phyloP scores from a whole-genome alignment of 1,140 invertebrate genomes.

The Psix sp. region DNA sequence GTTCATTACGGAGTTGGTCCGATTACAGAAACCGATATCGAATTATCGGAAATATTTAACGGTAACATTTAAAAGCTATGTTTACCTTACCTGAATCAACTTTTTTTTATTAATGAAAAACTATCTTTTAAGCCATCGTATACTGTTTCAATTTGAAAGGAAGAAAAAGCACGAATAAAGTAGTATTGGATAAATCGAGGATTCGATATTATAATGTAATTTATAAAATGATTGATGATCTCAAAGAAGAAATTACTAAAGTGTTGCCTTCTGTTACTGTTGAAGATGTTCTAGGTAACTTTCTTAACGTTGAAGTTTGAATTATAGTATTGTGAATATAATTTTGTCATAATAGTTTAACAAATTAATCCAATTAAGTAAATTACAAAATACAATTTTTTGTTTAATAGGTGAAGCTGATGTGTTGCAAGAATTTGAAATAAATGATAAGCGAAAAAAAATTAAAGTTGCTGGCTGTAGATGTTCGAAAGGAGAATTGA shows the following conservation, averaged over 20 bases:
- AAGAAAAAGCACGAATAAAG: constrained; percentile 67
- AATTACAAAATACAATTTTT: constrained; percentile 17
- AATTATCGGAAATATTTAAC: constrained; percentile 90
- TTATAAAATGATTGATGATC: constrained; percentile 92
- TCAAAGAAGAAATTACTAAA: constrained; percentile 88
- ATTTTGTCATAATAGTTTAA: too few relatives aligned
- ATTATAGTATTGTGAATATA: too few relatives aligned
- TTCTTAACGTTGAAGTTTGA: too few relatives aligned
- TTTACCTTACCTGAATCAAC: too few relatives aligned
- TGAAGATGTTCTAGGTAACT: constrained; percentile 88
- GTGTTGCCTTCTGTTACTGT: constrained; percentile 83
- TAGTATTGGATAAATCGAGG: constrained; percentile 74
- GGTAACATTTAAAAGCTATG: too few relatives aligned
- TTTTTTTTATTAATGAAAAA: constrained; percentile 13
- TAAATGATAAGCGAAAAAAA: constrained; percentile 89
- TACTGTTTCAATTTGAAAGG: constrained; percentile 90
- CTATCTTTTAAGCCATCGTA: constrained; percentile 81
- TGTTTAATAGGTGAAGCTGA: constrained; percentile 86
- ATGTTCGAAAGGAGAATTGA: constrained; percentile 87
- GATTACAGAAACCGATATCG: constrained; percentile 89
- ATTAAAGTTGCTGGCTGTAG: constrained; percentile 92
- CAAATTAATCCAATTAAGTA: constrained; percentile 4
- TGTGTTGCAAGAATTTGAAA: constrained; percentile 89
- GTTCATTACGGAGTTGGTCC: constrained; percentile 94
- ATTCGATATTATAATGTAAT: constrained; percentile 90